A percentile compares a stretch with the other conserved stretches of the same genome.
These are phyloP conservation scores for Chaetodon trifasciatus DNA, from an alignment of 2,797 vertebrate species.

Conservation along the genomic window DNA sequence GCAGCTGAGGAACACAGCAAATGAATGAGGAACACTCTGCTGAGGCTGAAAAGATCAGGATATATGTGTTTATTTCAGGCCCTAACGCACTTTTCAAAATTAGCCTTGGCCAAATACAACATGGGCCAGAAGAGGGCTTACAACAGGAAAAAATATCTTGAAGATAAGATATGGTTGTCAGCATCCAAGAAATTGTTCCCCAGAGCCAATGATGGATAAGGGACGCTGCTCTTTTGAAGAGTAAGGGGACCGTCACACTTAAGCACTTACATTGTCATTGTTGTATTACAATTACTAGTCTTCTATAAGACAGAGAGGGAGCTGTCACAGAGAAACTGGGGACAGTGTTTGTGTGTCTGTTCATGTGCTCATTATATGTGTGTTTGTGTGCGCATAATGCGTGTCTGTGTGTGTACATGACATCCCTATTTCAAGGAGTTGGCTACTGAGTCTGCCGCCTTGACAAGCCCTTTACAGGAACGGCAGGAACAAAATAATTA, in stretches of 20 bases:
- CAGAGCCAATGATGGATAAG: constrained; percentile 79
- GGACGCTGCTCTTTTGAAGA: constrained; percentile 77
- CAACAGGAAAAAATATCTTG: constrained; percentile 49
- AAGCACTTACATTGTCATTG: constrained; percentile 78
- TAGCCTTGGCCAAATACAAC: constrained; percentile 42
- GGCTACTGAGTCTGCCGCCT: constrained; percentile 66
- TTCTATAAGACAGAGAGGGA: constrained; percentile 77
- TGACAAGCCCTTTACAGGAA: constrained; percentile 83
- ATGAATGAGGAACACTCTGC: constrained; percentile 54
- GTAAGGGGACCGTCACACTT: constrained; percentile 79
- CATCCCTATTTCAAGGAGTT: constrained; percentile 70
- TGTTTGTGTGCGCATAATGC: constrained; percentile 32
- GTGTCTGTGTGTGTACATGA: constrained; percentile 59
- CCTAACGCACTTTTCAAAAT: constrained; percentile 56
- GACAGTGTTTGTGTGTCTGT: constrained; percentile 36
- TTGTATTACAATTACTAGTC: constrained; percentile 83
- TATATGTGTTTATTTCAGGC: constrained; percentile 55
- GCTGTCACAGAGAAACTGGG: constrained; percentile 60
- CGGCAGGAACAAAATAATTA: constrained; percentile 87
- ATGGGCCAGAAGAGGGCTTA: constrained; percentile 34
- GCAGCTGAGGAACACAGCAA: constrained; percentile 29
- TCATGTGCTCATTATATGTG: constrained; percentile 27
- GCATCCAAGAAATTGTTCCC: constrained; percentile 79
- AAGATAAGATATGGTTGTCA: constrained; percentile 83
- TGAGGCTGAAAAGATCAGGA: constrained; percentile 43